Evolutionary conservation across 2,888 invertebrate genomes (phyloP).

Genomic region (Julus scandinavius): DNA sequence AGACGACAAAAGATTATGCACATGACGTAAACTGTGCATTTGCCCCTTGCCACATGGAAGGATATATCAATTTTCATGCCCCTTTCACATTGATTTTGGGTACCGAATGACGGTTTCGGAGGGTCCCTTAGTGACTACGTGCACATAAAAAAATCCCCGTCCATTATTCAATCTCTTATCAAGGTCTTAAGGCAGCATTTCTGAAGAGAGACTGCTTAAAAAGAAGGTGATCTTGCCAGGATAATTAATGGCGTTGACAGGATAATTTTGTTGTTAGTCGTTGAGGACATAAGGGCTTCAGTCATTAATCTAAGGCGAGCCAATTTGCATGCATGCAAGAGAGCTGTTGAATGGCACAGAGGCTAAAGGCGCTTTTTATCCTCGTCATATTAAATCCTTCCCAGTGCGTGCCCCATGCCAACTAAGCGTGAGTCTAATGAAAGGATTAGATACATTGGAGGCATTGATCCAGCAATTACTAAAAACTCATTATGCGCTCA

Average conservation of each 20-base stretch:
- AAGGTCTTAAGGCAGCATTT: not conserved
- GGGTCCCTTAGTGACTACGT: too few relatives aligned
- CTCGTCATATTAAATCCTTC: not conserved
- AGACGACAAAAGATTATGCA: too few relatives aligned
- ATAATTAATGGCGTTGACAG: conserved; percentile 40
- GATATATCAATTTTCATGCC: too few relatives aligned
- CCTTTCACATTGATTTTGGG: too few relatives aligned
- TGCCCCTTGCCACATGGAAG: too few relatives aligned
- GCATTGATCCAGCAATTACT: not conserved
- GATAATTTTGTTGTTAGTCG: conserved; percentile 43
- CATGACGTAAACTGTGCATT: too few relatives aligned
- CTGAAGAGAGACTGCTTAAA: not conserved
- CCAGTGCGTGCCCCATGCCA: conserved; percentile 11
- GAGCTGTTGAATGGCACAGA: not conserved
- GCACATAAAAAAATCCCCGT: not conserved
- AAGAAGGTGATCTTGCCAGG: conserved; percentile 26
- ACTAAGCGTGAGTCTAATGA: conserved; percentile 36
- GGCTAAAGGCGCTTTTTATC: not conserved
- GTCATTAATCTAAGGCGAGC: conserved; percentile 40
- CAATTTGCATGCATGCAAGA: conserved; percentile 41
- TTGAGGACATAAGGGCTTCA: conserved; percentile 15
- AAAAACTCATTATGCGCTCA: conserved; percentile 30
- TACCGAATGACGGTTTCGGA: too few relatives aligned
- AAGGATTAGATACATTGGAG: not conserved
- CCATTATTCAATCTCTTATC: not conserved